A percentile compares a stretch with the other conserved stretches of the same genome.
Evolutionary conservation across 2,888 invertebrate genomes (phyloP).

Genomic region (Diarsia mendica): DNA sequence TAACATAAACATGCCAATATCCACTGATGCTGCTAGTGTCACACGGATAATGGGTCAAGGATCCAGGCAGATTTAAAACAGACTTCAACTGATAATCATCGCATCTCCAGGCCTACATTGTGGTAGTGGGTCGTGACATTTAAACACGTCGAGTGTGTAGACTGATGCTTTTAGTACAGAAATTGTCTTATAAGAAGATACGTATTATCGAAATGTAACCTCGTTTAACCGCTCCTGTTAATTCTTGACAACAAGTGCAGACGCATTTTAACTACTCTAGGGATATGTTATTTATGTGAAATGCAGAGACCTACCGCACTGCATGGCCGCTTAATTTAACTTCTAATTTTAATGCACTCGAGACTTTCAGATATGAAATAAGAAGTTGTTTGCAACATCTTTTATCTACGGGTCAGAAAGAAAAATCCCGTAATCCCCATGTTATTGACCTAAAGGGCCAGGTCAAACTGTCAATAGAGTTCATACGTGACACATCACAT

Average conservation of each 20-base stretch:
- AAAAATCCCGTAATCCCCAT: slow-evolving; percentile 33
- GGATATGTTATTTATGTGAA: slow-evolving; percentile 20
- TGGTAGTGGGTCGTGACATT: slow-evolving; percentile 43
- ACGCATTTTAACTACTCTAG: slow-evolving; percentile 39
- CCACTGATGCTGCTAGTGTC: slow-evolving; percentile 65
- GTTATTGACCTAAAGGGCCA: slow-evolving; percentile 70
- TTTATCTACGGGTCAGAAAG: slow-evolving; percentile 12
- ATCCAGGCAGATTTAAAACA: slow-evolving; percentile 68
- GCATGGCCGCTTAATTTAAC: slow-evolving; percentile 17
- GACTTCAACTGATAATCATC: slow-evolving; percentile 55
- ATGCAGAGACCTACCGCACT: slow-evolving; percentile 46
- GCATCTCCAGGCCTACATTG: slow-evolving; percentile 35
- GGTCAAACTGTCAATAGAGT: slow-evolving; percentile 71
- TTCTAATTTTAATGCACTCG: slow-evolving; percentile 13
- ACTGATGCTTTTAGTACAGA: slow-evolving; percentile 23
- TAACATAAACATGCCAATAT: slow-evolving; percentile 74
- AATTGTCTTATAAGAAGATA: slow-evolving; percentile 33
- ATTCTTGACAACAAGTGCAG: slow-evolving; percentile 43
- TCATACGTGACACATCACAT: slow-evolving; percentile 65
- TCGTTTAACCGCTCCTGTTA: slow-evolving; percentile 29
- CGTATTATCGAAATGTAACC: slow-evolving; percentile 35
- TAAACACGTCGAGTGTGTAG: slow-evolving; percentile 22
- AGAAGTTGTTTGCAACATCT: neutral
- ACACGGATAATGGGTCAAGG: slow-evolving; percentile 76
- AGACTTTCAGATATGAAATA: neutral